Evolutionary conservation across 2,113 vertebrate species (phyloP).

Genomic region (Menidia beryllina): DNA sequence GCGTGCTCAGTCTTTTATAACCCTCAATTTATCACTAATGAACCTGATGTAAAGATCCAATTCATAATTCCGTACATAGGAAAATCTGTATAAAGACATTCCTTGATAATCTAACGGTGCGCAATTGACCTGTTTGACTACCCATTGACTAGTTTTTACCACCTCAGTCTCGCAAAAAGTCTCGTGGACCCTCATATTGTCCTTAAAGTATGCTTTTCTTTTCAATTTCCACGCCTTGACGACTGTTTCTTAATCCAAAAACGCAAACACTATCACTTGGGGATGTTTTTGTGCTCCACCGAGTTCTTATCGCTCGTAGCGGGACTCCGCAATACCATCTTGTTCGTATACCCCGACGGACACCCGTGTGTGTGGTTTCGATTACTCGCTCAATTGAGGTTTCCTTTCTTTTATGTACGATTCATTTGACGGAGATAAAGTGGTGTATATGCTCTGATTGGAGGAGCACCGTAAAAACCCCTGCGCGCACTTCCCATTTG

Average conservation of each 20-base stretch:
- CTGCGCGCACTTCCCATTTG: conserved; percentile 2
- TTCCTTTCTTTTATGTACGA: conserved; percentile 33
- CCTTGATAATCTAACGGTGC: neutral
- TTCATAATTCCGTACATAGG: neutral
- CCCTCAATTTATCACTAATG: neutral
- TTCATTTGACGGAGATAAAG: conserved; percentile 39
- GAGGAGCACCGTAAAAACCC: conserved; percentile 10
- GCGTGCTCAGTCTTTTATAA: neutral
- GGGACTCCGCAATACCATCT: neutral
- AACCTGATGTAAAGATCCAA: conserved; percentile 1
- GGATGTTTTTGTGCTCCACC: neutral
- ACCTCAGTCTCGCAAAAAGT: conserved; percentile 6
- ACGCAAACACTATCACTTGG: neutral
- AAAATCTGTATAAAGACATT: neutral
- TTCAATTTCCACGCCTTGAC: neutral
- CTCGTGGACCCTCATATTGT: neutral
- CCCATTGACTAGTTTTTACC: neutral
- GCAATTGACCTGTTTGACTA: neutral
- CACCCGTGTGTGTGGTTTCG: conserved; percentile 29
- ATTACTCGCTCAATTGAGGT: conserved; percentile 35
- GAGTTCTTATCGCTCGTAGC: conserved; percentile 11
- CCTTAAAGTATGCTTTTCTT: neutral
- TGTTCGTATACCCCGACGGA: no score
- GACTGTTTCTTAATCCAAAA: neutral
- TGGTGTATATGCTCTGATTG: conserved; percentile 44